phyloP scores from a whole-genome alignment of 2,113 vertebrate species.

The Solea solea region DNA sequence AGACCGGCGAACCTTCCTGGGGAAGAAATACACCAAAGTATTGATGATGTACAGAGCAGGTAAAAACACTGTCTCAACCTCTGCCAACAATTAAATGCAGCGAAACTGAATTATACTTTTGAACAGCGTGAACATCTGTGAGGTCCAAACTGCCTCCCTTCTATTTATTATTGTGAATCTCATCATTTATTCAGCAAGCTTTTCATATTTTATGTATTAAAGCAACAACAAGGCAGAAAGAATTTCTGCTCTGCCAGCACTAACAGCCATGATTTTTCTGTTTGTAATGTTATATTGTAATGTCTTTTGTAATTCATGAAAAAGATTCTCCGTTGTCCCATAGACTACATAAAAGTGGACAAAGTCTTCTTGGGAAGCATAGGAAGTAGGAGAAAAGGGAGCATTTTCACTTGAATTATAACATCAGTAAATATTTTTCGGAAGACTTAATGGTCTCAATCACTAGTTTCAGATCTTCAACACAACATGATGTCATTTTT shows the following conservation, averaged over 20 bases:
- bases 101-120: conserved; percentile 19
- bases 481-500: too few relatives aligned
- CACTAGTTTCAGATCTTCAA: too few relatives aligned
- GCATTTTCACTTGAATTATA: too few relatives aligned
- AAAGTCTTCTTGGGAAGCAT: too few relatives aligned
- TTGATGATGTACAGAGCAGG: conserved; percentile 77
- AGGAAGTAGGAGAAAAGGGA: too few relatives aligned
- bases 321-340: background rate
- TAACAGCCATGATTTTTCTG: conserved; percentile 13
- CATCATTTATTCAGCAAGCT: conserved; percentile 63
- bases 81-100: conserved; percentile 42
- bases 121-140: conserved; percentile 51
- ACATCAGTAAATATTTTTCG: too few relatives aligned
- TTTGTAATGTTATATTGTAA: conserved; percentile 1
- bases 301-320: conserved; percentile 21
- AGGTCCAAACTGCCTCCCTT: conserved; percentile 38
- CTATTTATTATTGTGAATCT: conserved; percentile 48
- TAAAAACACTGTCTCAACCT: conserved; percentile 31
- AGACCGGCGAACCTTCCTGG: conserved; percentile 70
- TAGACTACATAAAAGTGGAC: too few relatives aligned
- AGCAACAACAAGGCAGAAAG: conserved; percentile 36
- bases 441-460: too few relatives aligned
- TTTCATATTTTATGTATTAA: conserved; percentile 62
- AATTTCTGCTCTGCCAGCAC: conserved; percentile 20
- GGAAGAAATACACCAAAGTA: conserved; percentile 77